These are phyloP conservation scores for Campylomormyrus numenius DNA, from an alignment of 2,113 vertebrate species.

Conservation along the genomic window DNA sequence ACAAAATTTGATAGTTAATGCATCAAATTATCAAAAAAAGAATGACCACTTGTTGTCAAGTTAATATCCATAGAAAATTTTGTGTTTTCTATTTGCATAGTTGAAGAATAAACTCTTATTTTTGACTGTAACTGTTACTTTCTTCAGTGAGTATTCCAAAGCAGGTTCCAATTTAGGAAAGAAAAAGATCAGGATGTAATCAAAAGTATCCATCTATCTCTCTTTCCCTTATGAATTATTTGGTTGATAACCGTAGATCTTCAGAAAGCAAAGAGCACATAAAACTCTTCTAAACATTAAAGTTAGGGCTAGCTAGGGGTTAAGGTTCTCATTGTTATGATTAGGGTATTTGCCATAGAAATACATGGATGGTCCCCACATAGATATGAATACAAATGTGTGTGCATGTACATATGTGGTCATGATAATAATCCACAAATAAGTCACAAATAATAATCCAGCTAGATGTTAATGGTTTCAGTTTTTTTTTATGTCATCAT, in stretches of 20 bases:
- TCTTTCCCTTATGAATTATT: not conserved
- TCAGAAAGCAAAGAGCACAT: not conserved
- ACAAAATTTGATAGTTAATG: not conserved
- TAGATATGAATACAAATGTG: not conserved
- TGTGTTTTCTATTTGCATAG: not conserved
- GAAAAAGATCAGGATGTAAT: not conserved
- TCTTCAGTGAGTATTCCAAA: not conserved
- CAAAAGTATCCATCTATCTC: not conserved
- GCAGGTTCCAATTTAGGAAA: not conserved
- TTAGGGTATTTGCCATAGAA: not conserved
- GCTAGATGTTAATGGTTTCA: not conserved
- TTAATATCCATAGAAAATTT: not conserved
- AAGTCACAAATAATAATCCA: not conserved
- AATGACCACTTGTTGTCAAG: not conserved
- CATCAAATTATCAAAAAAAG: not conserved
- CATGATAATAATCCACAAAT: not conserved
- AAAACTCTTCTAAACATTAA: not conserved
- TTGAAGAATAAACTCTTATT: not conserved
- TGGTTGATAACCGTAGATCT: not conserved
- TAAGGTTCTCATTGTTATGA: not conserved
- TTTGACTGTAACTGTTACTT: not conserved
- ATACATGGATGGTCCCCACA: not conserved
- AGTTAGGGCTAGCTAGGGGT: not conserved
- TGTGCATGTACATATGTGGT: not conserved
- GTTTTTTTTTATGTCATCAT: not conserved